A percentile compares a stretch with the other conserved stretches of the same genome.
Evolutionary conservation across 2,888 invertebrate genomes (phyloP).

Genomic region (Hydroisotoma schaefferi): DNA sequence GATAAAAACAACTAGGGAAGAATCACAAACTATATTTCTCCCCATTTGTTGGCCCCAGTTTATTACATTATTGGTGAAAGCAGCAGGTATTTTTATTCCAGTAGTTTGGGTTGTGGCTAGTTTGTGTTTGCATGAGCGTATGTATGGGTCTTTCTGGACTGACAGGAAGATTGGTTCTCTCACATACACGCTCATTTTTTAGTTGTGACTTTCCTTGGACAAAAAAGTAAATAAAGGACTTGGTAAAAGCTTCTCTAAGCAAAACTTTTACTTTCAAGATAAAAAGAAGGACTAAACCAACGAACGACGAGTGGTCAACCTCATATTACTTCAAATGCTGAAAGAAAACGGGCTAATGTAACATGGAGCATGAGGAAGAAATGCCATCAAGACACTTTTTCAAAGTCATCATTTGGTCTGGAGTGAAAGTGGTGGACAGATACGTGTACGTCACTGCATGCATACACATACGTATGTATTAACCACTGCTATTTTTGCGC

Average conservation of each 20-base stretch:
- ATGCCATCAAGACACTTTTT: too few species aligned
- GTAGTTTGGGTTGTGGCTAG: not conserved
- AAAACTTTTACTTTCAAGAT: not conserved
- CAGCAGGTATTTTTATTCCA: not conserved
- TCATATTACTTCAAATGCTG: too few species aligned
- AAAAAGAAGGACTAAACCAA: too few species aligned
- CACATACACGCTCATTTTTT: not conserved
- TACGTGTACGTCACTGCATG: too few species aligned
- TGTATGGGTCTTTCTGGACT: not conserved
- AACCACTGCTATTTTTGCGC: too few species aligned
- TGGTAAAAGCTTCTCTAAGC: conserved; percentile 6
- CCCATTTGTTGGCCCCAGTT: not conserved
- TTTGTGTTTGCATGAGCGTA: not conserved
- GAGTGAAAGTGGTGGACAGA: too few species aligned
- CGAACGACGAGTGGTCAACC: too few species aligned
- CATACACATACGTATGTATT: too few species aligned
- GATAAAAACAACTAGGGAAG: too few species aligned
- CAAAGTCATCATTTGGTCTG: too few species aligned
- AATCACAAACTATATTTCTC: conserved; percentile 16
- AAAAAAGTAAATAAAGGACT: conserved; percentile 13
- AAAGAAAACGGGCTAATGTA: too few species aligned
- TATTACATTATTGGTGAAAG: not conserved
- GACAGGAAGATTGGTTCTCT: conserved; percentile 14
- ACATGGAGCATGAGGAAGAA: too few species aligned
- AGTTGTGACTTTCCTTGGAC: conserved; percentile 9